phyloP scores from a whole-genome alignment of 2,888 invertebrate species.

The Dynastes grantii region DNA sequence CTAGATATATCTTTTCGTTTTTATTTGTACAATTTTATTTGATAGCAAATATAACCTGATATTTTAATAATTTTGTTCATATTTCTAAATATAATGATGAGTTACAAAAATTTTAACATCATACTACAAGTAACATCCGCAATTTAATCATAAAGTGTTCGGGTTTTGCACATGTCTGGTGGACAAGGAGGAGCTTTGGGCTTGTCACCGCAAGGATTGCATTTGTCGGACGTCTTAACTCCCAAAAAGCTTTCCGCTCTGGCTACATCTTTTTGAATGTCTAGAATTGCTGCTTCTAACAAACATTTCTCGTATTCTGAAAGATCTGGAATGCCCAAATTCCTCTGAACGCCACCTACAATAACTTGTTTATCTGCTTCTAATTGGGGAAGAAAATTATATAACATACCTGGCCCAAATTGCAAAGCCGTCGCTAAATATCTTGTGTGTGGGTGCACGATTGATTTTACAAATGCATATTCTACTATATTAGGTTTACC shows the following conservation, averaged over 20 bases:
- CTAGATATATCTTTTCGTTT: no score
- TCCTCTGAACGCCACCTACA: constrained; percentile 63
- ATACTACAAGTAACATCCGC: neutral
- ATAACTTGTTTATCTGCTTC: constrained; percentile 7
- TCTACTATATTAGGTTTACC: constrained; percentile 66
- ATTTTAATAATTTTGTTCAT: no score
- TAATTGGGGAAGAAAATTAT: constrained; percentile 4
- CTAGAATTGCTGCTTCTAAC: constrained; percentile 64
- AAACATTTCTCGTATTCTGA: constrained; percentile 66
- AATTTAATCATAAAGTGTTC: constrained; percentile 36
- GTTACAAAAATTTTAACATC: neutral
- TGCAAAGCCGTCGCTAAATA: constrained; percentile 66
- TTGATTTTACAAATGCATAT: constrained; percentile 66
- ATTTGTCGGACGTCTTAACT: constrained; percentile 60
- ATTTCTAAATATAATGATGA: neutral
- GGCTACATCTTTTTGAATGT: constrained; percentile 63
- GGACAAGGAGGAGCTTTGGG: constrained; percentile 62
- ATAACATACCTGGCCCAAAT: constrained; percentile 62
- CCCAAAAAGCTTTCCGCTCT: constrained; percentile 64
- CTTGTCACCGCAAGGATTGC: constrained; percentile 63
- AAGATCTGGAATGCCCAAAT: constrained; percentile 66
- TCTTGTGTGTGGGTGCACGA: constrained; percentile 63
- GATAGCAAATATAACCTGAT: no score
- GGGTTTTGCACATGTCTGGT: constrained; percentile 42
- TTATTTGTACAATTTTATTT: no score